Evolutionary conservation across 2,113 vertebrate genomes (phyloP), one percentile per base, ranked within the genome.

Genomic region (Pagrus major): DNA sequence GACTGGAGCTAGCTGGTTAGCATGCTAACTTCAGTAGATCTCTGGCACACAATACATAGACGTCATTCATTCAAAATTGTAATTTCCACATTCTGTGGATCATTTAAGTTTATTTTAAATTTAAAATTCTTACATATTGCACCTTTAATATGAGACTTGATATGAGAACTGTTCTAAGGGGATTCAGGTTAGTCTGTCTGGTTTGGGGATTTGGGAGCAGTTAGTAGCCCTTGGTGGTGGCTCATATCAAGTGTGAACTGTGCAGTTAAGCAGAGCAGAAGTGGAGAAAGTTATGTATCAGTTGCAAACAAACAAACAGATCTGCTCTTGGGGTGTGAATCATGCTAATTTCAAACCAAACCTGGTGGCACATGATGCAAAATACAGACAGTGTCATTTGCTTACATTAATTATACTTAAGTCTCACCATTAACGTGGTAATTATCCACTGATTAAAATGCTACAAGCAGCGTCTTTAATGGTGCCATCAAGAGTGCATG

Each of bases 221-320:
- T 33, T 68, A 11, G 25, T 63, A 71, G 78, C 60, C 71, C 49
- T 73, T 82, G 16, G 41, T 76, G 41, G 51, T 9, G 56, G 55
- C 42, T 71, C 41, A 54, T 9, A 55, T 41, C 56, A 80, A n/a
- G 37, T 59, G 42, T 20, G 25, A 55, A 47, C 18, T 51, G 51
- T 67, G 76, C 58, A 70, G 33, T 25, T 37, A 46, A 63, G n/a
- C 33, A 64, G 11, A 47, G 21, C 27, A 23, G 18, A 56, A 29
- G 39, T 21, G 21, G 14, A 44, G 29, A 31, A 33, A 39, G 58
- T 56, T 64, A 18, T 44, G 5, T 7, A 18, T 27, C 47, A 64
- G 10, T 42, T 42, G 14, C 52, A 21, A 46, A 41, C 10, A 35
- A n/a, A 29, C 29, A 20, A 49, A 25, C 29, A 20, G 41, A 56